Conservation (phyloP, 2,797 vertebrate genomes). For the Takifugu rubripes region DNA sequence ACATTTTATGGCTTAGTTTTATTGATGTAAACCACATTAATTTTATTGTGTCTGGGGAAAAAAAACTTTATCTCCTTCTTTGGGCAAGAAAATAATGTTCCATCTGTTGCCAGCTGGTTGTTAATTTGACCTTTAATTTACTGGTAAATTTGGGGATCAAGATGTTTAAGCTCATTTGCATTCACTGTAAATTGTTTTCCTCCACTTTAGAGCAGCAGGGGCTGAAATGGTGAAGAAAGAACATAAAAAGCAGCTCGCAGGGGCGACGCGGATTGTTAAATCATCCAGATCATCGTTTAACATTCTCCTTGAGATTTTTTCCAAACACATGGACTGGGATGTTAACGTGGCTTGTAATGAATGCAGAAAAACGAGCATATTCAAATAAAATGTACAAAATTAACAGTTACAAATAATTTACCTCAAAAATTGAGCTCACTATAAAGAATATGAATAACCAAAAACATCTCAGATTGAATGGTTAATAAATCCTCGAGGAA, state of each 20-base stretch:
- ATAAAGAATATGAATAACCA: too few relatives aligned
- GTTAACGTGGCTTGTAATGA: too few relatives aligned
- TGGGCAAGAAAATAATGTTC: neutral
- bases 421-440: too few relatives aligned
- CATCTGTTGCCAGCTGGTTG: slow-evolving; percentile 5
- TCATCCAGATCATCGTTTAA: too few relatives aligned
- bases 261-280: slow-evolving; percentile 2
- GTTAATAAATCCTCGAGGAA: neutral
- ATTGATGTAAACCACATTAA: neutral
- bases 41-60: neutral
- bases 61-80: neutral
- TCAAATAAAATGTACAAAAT: too few relatives aligned
- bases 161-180: slow-evolving; percentile 21
- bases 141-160: slow-evolving; percentile 10
- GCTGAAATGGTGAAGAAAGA: slow-evolving; percentile 33
- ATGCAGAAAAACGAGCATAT: too few relatives aligned
- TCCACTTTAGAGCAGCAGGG: slow-evolving; percentile 32
- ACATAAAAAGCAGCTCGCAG: slow-evolving; percentile 17
- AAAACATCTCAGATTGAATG: too few relatives aligned
- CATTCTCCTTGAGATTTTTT: neutral
- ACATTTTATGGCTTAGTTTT: neutral
- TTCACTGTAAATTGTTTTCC: slow-evolving; percentile 21
- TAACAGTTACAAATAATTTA: too few relatives aligned
- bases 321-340: too few relatives aligned
- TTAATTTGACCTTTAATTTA: slow-evolving; percentile 14